These are phyloP conservation scores for Araneus ventricosus DNA, from an alignment of 1,140 invertebrate species.

Conservation along the genomic window DNA sequence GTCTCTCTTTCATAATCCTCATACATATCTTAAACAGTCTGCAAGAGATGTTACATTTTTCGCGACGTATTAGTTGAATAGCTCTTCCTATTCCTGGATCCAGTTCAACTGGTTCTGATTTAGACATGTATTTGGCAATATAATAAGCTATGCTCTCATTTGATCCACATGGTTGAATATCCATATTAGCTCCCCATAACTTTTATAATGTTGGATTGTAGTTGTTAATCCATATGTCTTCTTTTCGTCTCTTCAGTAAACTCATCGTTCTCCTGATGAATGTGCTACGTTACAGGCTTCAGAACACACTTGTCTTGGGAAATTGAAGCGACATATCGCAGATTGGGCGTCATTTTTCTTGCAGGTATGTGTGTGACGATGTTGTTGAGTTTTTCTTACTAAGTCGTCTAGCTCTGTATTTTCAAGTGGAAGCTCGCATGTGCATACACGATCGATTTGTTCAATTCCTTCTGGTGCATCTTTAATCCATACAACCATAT, in stretches of 20 bases:
- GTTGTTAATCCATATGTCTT: neutral
- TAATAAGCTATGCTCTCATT: too few relatives aligned
- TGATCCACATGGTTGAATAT: too few relatives aligned
- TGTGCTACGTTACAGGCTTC: neutral
- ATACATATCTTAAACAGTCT: too few relatives aligned
- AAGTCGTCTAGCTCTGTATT: neutral
- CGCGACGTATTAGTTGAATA: neutral
- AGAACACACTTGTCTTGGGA: neutral
- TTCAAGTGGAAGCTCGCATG: neutral
- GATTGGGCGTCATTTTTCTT: too few relatives aligned
- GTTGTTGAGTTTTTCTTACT: neutral
- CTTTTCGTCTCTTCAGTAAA: neutral
- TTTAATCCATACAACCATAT: slow-evolving; percentile 80
- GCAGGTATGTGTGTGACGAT: too few relatives aligned
- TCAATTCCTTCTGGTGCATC: slow-evolving; percentile 53
- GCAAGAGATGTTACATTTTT: neutral
- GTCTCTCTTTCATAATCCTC: too few relatives aligned
- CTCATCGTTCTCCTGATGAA: neutral
- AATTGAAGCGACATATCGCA: neutral
- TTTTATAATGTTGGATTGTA: too few relatives aligned
- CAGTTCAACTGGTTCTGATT: neutral
- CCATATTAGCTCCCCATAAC: too few relatives aligned
- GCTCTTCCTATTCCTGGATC: too few relatives aligned
- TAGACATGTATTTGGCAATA: neutral
- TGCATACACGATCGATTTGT: neutral